Conservation (phyloP, 1,140 invertebrate genomes). For the Diuraphis noxia region DNA sequence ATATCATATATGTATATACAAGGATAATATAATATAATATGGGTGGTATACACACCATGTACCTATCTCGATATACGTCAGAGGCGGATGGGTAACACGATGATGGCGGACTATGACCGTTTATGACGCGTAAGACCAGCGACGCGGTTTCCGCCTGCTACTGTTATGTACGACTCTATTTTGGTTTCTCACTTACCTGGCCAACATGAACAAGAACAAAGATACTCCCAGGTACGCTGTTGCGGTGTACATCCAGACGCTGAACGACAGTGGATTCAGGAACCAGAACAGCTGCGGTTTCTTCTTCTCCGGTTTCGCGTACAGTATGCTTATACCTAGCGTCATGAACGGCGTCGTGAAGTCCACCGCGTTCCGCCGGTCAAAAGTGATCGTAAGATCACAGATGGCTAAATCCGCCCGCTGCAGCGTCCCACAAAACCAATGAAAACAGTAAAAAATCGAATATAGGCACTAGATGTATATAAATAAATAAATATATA, state of each 20-base stretch:
- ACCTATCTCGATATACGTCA: background rate
- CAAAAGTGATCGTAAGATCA: slow-evolving; percentile 89
- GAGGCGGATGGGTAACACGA: background rate
- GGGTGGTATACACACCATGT: background rate
- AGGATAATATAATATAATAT: background rate
- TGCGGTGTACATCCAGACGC: slow-evolving; percentile 96
- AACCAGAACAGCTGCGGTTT: slow-evolving; percentile 91
- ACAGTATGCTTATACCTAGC: slow-evolving; percentile 84
- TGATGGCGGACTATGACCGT: slow-evolving; percentile 43
- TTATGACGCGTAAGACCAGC: slow-evolving; percentile 28
- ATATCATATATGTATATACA: background rate
- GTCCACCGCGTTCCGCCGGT: slow-evolving; percentile 80
- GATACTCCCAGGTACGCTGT: slow-evolving; percentile 92
- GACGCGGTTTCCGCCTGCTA: background rate
- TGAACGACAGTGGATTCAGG: slow-evolving; percentile 86
- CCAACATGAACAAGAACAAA: slow-evolving; percentile 87
- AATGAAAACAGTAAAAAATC: slow-evolving; percentile 51
- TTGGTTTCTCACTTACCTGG: slow-evolving; percentile 67
- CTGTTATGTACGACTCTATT: background rate
- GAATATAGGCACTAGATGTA: background rate
- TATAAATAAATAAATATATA: too few relatives aligned
- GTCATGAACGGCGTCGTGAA: slow-evolving; percentile 93
- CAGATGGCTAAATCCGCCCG: slow-evolving; percentile 90
- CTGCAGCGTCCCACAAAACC: slow-evolving; percentile 62
- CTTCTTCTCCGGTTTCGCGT: slow-evolving; percentile 87